These are phyloP conservation scores for Sander vitreus DNA, from an alignment of 2,113 vertebrate species.

Conservation along the genomic window DNA sequence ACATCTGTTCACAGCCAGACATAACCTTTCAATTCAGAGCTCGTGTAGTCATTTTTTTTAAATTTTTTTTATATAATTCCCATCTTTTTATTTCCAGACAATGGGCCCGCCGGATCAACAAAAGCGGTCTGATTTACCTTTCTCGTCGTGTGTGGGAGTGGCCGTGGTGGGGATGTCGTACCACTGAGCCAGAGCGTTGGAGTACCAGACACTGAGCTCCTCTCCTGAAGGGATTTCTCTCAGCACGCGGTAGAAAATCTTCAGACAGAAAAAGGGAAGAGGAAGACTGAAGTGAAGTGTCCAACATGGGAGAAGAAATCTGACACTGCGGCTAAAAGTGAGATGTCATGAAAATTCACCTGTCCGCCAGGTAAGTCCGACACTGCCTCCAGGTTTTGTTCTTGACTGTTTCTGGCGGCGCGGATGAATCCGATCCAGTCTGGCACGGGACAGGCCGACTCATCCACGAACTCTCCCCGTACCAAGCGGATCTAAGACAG, in stretches of 20 bases:
- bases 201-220: slow-evolving; percentile 97
- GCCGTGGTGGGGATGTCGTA: slow-evolving; percentile 95
- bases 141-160: slow-evolving; percentile 97
- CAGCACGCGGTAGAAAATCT: slow-evolving; percentile 96
- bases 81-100: not conserved
- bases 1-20: not conserved
- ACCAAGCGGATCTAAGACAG: slow-evolving; percentile 90
- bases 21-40: not conserved
- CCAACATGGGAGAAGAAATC: not conserved
- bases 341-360: slow-evolving; percentile 80
- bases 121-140: slow-evolving; percentile 86
- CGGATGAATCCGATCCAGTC: slow-evolving; percentile 98
- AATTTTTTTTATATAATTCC: not conserved
- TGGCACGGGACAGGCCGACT: slow-evolving; percentile 90
- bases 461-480: slow-evolving; percentile 94
- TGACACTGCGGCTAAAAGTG: not conserved
- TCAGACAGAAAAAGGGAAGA: not conserved
- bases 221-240: slow-evolving; percentile 95
- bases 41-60: not conserved
- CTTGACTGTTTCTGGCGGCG: slow-evolving; percentile 93
- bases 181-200: slow-evolving; percentile 94
- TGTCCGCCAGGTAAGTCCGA: slow-evolving; percentile 97
- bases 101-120: not conserved
- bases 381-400: slow-evolving; percentile 96
- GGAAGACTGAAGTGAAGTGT: not conserved